Percentiles rank a stretch among this genome's conserved stretches.
Evolutionary conservation across 2,888 invertebrate species (phyloP).

Genomic region (Therioaphis trifolii): DNA sequence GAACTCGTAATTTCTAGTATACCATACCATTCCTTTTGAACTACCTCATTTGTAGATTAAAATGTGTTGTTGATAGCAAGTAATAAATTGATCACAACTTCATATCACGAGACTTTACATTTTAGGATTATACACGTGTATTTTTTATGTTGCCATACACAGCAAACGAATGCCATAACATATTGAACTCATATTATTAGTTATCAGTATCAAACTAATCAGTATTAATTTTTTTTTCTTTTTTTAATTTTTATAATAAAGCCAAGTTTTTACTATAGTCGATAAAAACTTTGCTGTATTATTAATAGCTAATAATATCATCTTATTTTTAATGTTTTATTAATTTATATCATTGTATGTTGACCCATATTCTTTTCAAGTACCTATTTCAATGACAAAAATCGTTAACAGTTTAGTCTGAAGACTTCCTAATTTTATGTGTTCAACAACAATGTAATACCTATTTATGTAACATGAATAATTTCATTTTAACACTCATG

Average conservation of each 20-base stretch:
- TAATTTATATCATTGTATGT: neutral
- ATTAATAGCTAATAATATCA: conserved; percentile 1
- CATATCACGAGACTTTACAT: conserved; percentile 26
- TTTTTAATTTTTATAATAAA: neutral
- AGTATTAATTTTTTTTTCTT: conserved; percentile 45
- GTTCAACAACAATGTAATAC: conserved; percentile 56
- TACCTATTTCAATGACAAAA: conserved; percentile 14
- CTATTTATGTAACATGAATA: conserved; percentile 23
- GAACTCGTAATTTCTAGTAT: conserved; percentile 25
- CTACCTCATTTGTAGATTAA: conserved; percentile 49
- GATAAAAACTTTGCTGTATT: neutral
- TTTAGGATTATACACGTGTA: neutral
- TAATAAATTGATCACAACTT: conserved; percentile 32
- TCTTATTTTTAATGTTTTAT: neutral
- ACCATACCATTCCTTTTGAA: conserved; percentile 55
- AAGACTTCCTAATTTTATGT: conserved; percentile 56
- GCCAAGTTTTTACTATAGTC: neutral
- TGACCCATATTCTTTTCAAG: conserved; percentile 1
- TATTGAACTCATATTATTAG: conserved; percentile 9
- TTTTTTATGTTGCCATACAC: neutral
- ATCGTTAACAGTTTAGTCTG: conserved; percentile 40
- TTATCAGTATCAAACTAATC: conserved; percentile 19
- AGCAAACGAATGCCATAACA: neutral
- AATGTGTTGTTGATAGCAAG: conserved; percentile 12
- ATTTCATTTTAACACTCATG: conserved; percentile 36